Evolutionary conservation across 1,140 invertebrate genomes (phyloP).

Genomic region (Branchinecta lynchi): DNA sequence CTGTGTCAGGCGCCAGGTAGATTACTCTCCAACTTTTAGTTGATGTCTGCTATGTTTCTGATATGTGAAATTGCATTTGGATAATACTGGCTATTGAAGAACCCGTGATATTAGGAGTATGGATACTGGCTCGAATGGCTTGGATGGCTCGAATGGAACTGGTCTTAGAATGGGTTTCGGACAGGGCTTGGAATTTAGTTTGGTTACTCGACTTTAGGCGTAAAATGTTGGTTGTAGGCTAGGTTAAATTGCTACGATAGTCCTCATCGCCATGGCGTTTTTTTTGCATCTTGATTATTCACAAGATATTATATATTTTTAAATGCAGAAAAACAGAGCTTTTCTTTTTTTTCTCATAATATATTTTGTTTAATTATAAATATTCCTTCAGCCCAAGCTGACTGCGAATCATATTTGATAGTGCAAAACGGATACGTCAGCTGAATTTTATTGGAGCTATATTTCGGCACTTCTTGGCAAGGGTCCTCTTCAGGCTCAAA

Average conservation of each 20-base stretch:
- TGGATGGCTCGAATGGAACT: background rate
- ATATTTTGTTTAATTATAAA: background rate
- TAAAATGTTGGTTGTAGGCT: background rate
- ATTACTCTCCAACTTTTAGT: background rate
- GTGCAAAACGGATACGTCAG: background rate
- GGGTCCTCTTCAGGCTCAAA: too few relatives aligned
- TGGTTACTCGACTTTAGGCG: background rate
- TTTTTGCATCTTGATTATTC: background rate
- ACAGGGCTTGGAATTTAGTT: background rate
- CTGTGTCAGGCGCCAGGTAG: background rate
- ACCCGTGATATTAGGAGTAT: background rate
- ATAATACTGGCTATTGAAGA: background rate
- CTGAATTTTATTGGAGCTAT: background rate
- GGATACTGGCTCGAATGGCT: background rate
- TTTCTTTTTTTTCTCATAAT: background rate
- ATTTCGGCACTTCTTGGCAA: background rate
- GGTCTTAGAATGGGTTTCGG: background rate
- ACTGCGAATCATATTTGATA: too few relatives aligned
- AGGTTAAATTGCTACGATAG: background rate
- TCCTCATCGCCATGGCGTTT: background rate
- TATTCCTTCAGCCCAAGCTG: too few relatives aligned
- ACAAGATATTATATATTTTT: background rate
- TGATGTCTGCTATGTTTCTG: conserved; percentile 3
- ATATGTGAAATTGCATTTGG: conserved; percentile 6
- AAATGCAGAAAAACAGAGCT: background rate